Conservation (phyloP, 2,888 invertebrate species). For the Eubasilissa splendida region DNA sequence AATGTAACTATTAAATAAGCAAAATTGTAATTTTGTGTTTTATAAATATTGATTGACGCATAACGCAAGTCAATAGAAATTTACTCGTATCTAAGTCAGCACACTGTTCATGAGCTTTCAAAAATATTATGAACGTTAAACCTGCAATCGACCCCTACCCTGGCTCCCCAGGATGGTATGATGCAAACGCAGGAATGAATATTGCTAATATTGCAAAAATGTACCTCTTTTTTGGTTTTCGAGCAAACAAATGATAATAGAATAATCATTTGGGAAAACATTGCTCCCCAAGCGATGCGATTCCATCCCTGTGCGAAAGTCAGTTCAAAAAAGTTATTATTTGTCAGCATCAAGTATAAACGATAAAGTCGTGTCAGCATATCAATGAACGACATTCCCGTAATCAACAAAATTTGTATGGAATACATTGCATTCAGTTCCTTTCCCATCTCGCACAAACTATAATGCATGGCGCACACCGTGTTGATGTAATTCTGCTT, state of each 20-base stretch:
- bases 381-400: conserved; percentile 44
- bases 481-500: conserved; percentile 20
- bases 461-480: conserved; percentile 49
- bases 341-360: conserved; percentile 52
- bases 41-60: too few species aligned
- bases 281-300: conserved; percentile 35
- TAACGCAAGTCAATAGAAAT: too few species aligned
- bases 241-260: conserved; percentile 43
- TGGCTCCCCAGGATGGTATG: too few species aligned
- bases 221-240: conserved; percentile 52
- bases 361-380: conserved; percentile 49
- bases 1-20: too few species aligned
- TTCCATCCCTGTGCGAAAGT: conserved; percentile 45
- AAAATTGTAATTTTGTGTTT: too few species aligned
- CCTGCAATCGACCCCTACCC: too few species aligned
- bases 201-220: background rate
- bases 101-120: too few species aligned
- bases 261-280: conserved; percentile 36
- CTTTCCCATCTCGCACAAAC: conserved; percentile 45
- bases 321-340: conserved; percentile 31
- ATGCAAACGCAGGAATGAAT: too few species aligned
- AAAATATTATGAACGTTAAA: too few species aligned
- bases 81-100: too few species aligned
- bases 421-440: conserved; percentile 45
- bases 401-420: conserved; percentile 40